phyloP scores from a whole-genome alignment of 2,113 vertebrate genomes.

The Microcebus griseorufus region DNA sequence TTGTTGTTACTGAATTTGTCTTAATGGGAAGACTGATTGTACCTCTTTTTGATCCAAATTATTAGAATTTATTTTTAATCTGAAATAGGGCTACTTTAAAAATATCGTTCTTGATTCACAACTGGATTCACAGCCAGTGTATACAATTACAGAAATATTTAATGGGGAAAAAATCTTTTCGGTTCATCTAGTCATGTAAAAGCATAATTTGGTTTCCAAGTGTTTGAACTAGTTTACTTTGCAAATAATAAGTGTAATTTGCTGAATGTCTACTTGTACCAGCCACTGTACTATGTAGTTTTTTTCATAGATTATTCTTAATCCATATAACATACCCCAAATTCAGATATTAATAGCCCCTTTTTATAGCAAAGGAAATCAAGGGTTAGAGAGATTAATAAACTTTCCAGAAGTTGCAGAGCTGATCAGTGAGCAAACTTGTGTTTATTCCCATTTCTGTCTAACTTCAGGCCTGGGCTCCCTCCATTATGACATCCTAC shows the following conservation, averaged over 20 bases:
- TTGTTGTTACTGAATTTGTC: conserved; percentile 39
- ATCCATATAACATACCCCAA: not conserved
- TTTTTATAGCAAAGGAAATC: not conserved
- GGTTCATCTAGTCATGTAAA: not conserved
- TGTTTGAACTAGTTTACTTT: conserved; percentile 1
- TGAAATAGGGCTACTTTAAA: conserved; percentile 35
- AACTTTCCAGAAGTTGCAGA: not conserved
- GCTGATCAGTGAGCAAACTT: not conserved
- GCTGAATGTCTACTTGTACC: not conserved
- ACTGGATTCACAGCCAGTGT: not conserved
- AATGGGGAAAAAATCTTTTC: not conserved
- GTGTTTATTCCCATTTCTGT: not conserved
- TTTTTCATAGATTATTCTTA: not conserved
- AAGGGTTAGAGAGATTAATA: not conserved
- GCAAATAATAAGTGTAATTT: not conserved
- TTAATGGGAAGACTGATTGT: conserved; percentile 28
- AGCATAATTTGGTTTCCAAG: not conserved
- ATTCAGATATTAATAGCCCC: not conserved
- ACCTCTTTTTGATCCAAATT: conserved; percentile 21
- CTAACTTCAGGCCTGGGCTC: not conserved
- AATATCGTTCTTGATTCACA: conserved; percentile 32
- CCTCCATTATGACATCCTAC: not conserved
- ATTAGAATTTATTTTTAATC: conserved; percentile 64
- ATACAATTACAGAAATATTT: not conserved
- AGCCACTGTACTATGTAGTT: not conserved